Evolutionary conservation across 2,797 vertebrate genomes (phyloP), one percentile per base, ranked within the genome.

Genomic region (Coreius guichenoti): DNA sequence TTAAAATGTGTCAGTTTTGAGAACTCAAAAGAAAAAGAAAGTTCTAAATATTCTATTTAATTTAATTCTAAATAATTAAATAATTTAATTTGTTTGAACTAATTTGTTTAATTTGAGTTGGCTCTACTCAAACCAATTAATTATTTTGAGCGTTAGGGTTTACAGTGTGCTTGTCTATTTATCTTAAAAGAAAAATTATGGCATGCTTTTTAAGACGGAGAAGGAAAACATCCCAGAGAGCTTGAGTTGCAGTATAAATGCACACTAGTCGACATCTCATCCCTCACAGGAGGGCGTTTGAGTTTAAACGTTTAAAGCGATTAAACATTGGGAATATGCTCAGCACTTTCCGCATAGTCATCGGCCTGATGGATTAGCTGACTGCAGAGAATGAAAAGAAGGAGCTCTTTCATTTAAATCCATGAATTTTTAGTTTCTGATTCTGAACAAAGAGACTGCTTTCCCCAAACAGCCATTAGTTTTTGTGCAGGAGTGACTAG

Each of bases 311-410:
- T n/a, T n/a, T n/a, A n/a, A 70, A 87, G 63, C 23, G 19, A 49
- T 67, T 83, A 33, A 69, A 84, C 56, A 67, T 43, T 68, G 72
- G 31, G 1, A 2, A 79, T 58, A 78, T 74, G 72, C 80, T 81
- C 72, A 74, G 84, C 81, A 69, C 61, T 84, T 58, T 16, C 17
- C 31, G 33, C 65, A 47, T 31, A n/a, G 56, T 36, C 70, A 68
- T 75, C 29, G 19, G 49, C 26, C 69, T 84, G 58, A 61, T 79
- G n/a, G 8, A 81, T 81, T 31, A 74, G 56, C 86, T 87, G 86
- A 89, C 78, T 63, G 26, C 74, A 29, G 43, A 82, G 19, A 63
- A 63, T 43, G 51, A 82, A 74, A 47, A 5, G n/a, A 51, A 75
- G 14, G 23, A 21, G 45, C 11, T 73, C 31, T 56, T 73, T 21